These are phyloP conservation scores for Drosophila engyochracea DNA, from an alignment of 2,888 invertebrate species.

Conservation along the genomic window DNA sequence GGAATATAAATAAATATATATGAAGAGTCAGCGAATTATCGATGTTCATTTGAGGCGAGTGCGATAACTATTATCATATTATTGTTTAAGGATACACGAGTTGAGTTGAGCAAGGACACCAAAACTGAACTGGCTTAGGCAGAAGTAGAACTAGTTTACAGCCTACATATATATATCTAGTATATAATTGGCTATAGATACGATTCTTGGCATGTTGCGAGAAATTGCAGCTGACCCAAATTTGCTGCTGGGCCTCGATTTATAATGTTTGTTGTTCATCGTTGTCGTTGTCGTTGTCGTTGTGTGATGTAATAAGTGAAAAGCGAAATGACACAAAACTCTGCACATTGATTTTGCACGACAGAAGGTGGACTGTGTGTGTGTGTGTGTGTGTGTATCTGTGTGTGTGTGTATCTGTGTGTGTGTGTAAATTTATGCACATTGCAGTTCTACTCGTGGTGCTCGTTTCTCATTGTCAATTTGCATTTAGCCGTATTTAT, in stretches of 20 bases:
- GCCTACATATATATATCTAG: background rate
- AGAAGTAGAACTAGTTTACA: background rate
- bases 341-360: conserved; percentile 68
- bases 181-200: conserved; percentile 41
- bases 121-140: background rate
- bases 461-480: conserved; percentile 52
- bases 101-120: background rate
- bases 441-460: conserved; percentile 23
- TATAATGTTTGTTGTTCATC: conserved; percentile 16
- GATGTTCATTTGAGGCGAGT: background rate
- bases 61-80: background rate
- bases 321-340: conserved; percentile 72
- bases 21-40: background rate
- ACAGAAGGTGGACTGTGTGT: conserved; percentile 1
- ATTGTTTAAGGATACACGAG: background rate
- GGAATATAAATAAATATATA: background rate
- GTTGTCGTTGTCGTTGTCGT: background rate
- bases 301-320: conserved; percentile 77
- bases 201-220: conserved; percentile 52
- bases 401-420: background rate
- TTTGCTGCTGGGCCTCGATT: conserved; percentile 58
- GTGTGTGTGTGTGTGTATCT: background rate
- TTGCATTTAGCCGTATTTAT: conserved; percentile 68
- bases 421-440: conserved; percentile 19
- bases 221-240: conserved; percentile 55